Base-by-base conservation (phyloP, 2,888 invertebrate species). In the Bellardia bayeri region DNA sequence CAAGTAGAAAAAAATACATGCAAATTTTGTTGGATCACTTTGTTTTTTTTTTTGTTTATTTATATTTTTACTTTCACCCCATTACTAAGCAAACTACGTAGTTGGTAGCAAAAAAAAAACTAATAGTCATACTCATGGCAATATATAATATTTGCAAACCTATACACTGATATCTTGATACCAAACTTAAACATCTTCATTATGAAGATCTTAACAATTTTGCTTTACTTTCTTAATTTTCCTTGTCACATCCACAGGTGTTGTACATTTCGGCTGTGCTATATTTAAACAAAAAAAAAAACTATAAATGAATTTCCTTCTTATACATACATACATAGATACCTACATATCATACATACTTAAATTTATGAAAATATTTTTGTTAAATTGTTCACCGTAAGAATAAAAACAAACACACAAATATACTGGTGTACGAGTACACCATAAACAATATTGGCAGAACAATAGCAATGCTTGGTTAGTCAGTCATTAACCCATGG, bases 41-140 rank as follows among this genome's bases (percentile, higher is more conserved):
- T 23, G 23, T 23, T 23, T 23, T 23, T 23, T 23, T 23, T 0
- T 23, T 23, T 23, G 1, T 23, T 72, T 56, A 37, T 81, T 69
- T 82, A 23, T 56, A n/a, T 61, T 58, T 58, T 30, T 85, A 85
- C 84, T 85, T 80, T 85, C 79, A 79, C 78, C 58, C 72, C 42
- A 61, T 84, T 66, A 40, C 40, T 64, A 84, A 72, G 40, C 37
- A 72, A 79, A 79, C 58, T 68, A 68, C 51, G 72, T 84, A 78
- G 51, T 76, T 80, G 54, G 40, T 79, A 45, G 58, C 84, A 40
- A 68, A 72, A 80, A 13, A 16, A 1, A 64, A 37, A 51, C 23
- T 23, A 33, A 64, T 14, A 49, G 45, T 13, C 0, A 42, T 16
- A 71, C 42, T n/a, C 7, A 56, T 30, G 64, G 11, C 16, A n/a